phyloP scores from a whole-genome alignment of 1,140 invertebrate genomes.

The Macrostomum lignano region DNA sequence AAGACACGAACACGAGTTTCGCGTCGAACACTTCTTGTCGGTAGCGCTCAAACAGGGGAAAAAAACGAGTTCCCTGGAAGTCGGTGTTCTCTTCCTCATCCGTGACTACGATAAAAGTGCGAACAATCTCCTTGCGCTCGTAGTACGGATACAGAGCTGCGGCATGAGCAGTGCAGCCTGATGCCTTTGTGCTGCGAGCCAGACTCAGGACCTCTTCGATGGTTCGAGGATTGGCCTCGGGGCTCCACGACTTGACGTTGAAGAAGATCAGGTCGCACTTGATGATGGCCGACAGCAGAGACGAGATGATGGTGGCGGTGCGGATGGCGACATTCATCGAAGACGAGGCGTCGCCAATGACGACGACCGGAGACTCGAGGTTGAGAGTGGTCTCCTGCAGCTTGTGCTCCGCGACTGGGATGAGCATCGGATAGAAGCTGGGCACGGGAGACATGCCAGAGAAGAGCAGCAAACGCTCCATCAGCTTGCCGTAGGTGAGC shows the following conservation, averaged over 20 bases:
- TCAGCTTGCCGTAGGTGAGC: slow-evolving; percentile 20
- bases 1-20: slow-evolving; percentile 21
- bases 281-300: slow-evolving; percentile 16
- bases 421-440: slow-evolving; percentile 11
- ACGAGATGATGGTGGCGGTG: slow-evolving; percentile 20
- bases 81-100: slow-evolving; percentile 23
- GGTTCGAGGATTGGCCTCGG: background rate
- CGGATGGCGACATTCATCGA: slow-evolving; percentile 22
- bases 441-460: slow-evolving; percentile 8
- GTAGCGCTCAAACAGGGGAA: slow-evolving; percentile 16
- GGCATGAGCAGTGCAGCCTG: slow-evolving; percentile 16
- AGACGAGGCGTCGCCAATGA: slow-evolving; percentile 18
- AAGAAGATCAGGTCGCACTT: slow-evolving; percentile 21
- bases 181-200: slow-evolving; percentile 14
- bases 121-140: slow-evolving; percentile 15
- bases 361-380: slow-evolving; percentile 16
- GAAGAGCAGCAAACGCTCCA: slow-evolving; percentile 16
- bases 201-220: slow-evolving; percentile 13
- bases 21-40: slow-evolving; percentile 19
- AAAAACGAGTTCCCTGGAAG: slow-evolving; percentile 11
- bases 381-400: slow-evolving; percentile 13
- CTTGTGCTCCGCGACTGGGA: slow-evolving; percentile 12
- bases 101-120: slow-evolving; percentile 23
- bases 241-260: slow-evolving; percentile 9
- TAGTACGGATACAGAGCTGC: slow-evolving; percentile 18